A percentile compares a stretch with the other conserved stretches of the same genome.
Evolutionary conservation across 2,888 invertebrate genomes (phyloP).

Genomic region (Drosophila lutescens): DNA sequence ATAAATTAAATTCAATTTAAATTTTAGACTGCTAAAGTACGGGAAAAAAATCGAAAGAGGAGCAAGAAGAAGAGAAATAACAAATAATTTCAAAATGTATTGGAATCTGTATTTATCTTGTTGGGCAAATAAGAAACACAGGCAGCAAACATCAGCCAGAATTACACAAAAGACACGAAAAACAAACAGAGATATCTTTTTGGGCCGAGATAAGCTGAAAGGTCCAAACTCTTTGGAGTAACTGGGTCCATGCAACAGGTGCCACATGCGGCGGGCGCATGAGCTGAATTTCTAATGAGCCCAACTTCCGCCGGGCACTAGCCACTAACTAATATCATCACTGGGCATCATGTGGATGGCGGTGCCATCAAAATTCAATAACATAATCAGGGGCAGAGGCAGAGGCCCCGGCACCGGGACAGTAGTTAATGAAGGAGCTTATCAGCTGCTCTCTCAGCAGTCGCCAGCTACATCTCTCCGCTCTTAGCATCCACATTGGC

Average conservation of each 20-base stretch:
- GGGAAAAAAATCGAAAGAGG: too few relatives aligned
- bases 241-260: conserved; percentile 34
- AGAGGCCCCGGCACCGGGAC: background rate
- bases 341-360: conserved; percentile 19
- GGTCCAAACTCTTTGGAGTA: conserved; percentile 14
- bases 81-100: conserved; percentile 9
- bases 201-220: conserved; percentile 13
- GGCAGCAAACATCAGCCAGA: conserved; percentile 15
- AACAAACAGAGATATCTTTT: conserved; percentile 25
- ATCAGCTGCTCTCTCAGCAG: conserved; percentile 45
- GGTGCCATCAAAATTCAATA: conserved; percentile 13
- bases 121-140: conserved; percentile 22
- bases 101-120: conserved; percentile 30
- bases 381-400: conserved; percentile 9
- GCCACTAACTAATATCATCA: background rate
- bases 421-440: conserved; percentile 57
- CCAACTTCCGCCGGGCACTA: conserved; percentile 61
- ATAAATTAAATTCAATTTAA: too few relatives aligned
- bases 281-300: conserved; percentile 70
- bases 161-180: conserved; percentile 19
- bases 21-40: too few relatives aligned
- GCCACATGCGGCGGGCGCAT: conserved; percentile 43
- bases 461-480: background rate
- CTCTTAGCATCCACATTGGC: conserved; percentile 68
- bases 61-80: background rate